Evolutionary conservation across 2,888 invertebrate species (phyloP).

Genomic region (Dryobota labecula): DNA sequence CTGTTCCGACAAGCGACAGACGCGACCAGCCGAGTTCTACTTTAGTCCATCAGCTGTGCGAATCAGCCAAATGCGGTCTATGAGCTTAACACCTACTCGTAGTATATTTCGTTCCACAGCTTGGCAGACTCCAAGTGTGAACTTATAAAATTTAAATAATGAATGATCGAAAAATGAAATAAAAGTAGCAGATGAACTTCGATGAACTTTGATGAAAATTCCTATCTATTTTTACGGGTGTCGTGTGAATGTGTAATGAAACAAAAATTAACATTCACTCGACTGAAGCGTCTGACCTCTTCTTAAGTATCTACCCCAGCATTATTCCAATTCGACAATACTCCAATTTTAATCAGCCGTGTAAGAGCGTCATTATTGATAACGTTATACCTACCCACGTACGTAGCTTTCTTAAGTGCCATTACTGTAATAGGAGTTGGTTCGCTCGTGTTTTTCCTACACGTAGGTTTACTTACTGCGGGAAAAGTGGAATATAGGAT

Average conservation of each 20-base stretch:
- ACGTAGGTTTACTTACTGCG: constrained; percentile 23
- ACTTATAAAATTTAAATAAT: neutral
- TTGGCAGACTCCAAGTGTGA: too few species aligned
- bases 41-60: too few species aligned
- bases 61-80: neutral
- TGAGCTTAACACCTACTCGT: neutral
- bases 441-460: constrained; percentile 17
- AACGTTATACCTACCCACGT: constrained; percentile 15
- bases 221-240: neutral
- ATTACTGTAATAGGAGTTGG: constrained; percentile 10
- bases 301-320: neutral
- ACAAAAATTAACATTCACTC: too few species aligned
- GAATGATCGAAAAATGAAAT: neutral
- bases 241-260: neutral
- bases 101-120: neutral
- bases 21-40: too few species aligned
- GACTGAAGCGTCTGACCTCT: neutral
- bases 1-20: too few species aligned
- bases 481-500: constrained; percentile 31
- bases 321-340: neutral
- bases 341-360: constrained; percentile 25
- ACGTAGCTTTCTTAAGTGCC: constrained; percentile 21
- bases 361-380: constrained; percentile 4
- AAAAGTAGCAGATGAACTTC: neutral
- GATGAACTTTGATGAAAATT: too few species aligned